phyloP scores from a whole-genome alignment of 2,888 invertebrate genomes.

The Escarpia spicata region DNA sequence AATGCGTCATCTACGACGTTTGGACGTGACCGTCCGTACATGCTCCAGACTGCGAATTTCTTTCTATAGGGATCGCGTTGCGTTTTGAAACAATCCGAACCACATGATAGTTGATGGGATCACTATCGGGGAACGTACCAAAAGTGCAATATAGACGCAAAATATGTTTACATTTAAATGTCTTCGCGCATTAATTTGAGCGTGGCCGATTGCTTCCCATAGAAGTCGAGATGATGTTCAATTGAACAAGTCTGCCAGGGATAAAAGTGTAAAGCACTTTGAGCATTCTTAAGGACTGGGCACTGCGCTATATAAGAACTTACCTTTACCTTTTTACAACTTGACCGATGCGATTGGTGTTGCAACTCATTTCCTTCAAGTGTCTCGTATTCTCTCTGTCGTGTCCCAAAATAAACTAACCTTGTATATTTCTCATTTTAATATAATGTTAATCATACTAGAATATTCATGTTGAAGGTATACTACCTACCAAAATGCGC shows the following conservation, averaged over 20 bases:
- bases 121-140: background rate
- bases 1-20: background rate
- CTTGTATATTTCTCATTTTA: too few species aligned
- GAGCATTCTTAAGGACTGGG: too few species aligned
- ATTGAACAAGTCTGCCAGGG: too few species aligned
- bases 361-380: background rate
- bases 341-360: background rate
- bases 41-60: background rate
- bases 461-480: too few species aligned
- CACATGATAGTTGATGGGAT: background rate
- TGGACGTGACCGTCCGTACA: background rate
- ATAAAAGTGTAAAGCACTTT: too few species aligned
- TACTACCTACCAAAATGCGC: too few species aligned
- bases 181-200: background rate
- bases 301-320: too few species aligned
- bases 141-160: background rate
- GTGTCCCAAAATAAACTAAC: too few species aligned
- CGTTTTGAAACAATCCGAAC: background rate
- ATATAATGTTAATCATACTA: too few species aligned
- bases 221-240: too few species aligned
- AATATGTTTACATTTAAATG: background rate
- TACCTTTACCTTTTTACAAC: background rate
- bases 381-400: background rate
- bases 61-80: background rate
- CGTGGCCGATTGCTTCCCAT: too few species aligned